These are phyloP conservation scores for Torymus auratus DNA, from an alignment of 2,888 invertebrate species.

Conservation along the genomic window DNA sequence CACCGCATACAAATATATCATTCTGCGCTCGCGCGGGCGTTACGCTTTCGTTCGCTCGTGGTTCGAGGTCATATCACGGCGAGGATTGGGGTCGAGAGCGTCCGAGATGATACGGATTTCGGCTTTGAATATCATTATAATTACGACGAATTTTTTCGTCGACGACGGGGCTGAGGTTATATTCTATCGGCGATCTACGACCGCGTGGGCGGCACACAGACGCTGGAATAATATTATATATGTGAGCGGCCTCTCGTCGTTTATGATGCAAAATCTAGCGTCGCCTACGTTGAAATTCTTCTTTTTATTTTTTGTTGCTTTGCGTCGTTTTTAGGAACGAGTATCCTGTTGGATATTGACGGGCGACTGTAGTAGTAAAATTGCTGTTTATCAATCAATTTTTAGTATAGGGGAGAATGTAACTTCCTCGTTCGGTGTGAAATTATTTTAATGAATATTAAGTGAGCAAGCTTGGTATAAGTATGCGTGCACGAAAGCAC, in stretches of 20 bases:
- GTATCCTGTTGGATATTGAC: constrained; percentile 37
- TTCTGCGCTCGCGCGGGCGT: neutral
- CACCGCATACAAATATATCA: neutral
- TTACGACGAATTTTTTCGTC: constrained; percentile 2
- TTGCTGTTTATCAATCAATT: neutral
- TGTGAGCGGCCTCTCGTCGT: constrained; percentile 8
- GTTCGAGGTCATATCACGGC: constrained; percentile 13
- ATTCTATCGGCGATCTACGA: constrained; percentile 8
- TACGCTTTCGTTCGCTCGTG: neutral
- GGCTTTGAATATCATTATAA: constrained; percentile 6
- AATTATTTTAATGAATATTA: no score
- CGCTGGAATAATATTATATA: constrained; percentile 5
- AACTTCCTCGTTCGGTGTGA: no score
- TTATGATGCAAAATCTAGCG: constrained; percentile 26
- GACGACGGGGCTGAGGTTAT: neutral
- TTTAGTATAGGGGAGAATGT: neutral
- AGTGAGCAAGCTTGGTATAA: no score
- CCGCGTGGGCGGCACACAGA: constrained; percentile 4
- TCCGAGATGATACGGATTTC: constrained; percentile 26
- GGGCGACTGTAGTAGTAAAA: constrained; percentile 35
- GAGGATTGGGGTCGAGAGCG: neutral
- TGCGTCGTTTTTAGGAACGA: neutral
- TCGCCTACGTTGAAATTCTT: constrained; percentile 12
- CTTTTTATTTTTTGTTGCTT: neutral
- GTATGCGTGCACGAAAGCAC: no score